Percentiles rank a stretch among this genome's conserved stretches.
Evolutionary conservation across 1,140 invertebrate species (phyloP).

Genomic region (Stratiolaelaps scimitus): DNA sequence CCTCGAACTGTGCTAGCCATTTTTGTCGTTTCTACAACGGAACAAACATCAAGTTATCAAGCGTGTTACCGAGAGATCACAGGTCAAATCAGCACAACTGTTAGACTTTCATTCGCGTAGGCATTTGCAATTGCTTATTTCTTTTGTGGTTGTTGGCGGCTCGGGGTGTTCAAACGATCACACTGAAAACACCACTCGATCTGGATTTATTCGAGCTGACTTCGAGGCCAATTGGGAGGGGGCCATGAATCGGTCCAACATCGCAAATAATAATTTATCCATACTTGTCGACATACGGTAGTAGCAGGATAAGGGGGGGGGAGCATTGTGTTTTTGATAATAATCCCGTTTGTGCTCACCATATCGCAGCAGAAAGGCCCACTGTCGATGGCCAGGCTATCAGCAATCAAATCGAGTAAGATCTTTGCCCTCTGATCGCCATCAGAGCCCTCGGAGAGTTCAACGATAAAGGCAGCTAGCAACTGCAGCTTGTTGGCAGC

Average conservation of each 20-base stretch:
- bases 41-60: no score
- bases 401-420: slow-evolving; percentile 1
- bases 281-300: no score
- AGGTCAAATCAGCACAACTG: no score
- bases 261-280: background rate
- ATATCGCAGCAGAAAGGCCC: background rate
- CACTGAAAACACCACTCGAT: no score
- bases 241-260: background rate
- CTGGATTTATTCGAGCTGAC: background rate
- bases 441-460: background rate
- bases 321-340: no score
- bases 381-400: slow-evolving; percentile 10
- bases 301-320: no score
- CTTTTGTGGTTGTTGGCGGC: no score
- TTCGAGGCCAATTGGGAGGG: background rate
- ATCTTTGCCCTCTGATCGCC: slow-evolving; percentile 1
- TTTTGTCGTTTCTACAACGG: slow-evolving; percentile 10
- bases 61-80: no score
- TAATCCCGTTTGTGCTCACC: background rate
- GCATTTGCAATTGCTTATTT: no score
- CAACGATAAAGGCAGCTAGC: background rate
- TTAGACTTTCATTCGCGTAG: no score
- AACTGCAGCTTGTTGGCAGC: slow-evolving; percentile 5
- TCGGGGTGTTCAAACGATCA: no score
- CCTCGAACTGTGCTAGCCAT: slow-evolving; percentile 12